Evolutionary conservation across 1,140 invertebrate genomes (phyloP), one percentile per base, ranked within the genome.

Genomic region (Oryctes rhinoceros): DNA sequence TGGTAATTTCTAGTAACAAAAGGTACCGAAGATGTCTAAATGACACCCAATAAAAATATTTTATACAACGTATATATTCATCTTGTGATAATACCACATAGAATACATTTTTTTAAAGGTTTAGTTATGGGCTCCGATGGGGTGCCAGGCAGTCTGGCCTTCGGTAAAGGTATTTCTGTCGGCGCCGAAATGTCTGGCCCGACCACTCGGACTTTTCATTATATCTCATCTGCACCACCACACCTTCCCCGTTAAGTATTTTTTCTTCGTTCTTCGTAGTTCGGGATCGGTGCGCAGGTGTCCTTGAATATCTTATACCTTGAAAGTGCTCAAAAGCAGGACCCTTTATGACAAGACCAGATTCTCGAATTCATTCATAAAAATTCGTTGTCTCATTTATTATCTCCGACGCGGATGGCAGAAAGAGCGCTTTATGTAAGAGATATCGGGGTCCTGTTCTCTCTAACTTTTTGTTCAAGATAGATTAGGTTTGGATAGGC

Each of bases 331-430:
- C 65, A 71, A 71, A 71, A 37, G 65, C 65, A 71, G 65, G 18
- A 71, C 24, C 65, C 65, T 71, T 71, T 71, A 15, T 71, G 24
- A 71, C 65, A 13, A 37, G 65, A 24, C 24, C 24, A 71, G 65
- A 71, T 35, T 71, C 65, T 71, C 65, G 65, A 71, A 71, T 71
- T 71, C 65, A 71, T 71, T 71, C 65, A 71, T 71, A 71, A 71
- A 71, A 71, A 71, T 71, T 71, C 65, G 65, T 71, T 71, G 65
- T 71, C 65, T 71, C 65, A 71, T 71, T 71, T 71, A 71, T 71
- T 71, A 71, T 71, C 65, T 71, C 65, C 11, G 24, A 71, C 24
- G 65, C 35, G 35, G 65, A 71, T 71, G 65, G 65, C 24, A 24
- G 24, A 37, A 71, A 24, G 24, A 37, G 24, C 24, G 20, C 24